A percentile compares a stretch with the other conserved stretches of the same genome.
phyloP scores from a whole-genome alignment of 2,797 vertebrate genomes.

The Enteromius radiatus region DNA sequence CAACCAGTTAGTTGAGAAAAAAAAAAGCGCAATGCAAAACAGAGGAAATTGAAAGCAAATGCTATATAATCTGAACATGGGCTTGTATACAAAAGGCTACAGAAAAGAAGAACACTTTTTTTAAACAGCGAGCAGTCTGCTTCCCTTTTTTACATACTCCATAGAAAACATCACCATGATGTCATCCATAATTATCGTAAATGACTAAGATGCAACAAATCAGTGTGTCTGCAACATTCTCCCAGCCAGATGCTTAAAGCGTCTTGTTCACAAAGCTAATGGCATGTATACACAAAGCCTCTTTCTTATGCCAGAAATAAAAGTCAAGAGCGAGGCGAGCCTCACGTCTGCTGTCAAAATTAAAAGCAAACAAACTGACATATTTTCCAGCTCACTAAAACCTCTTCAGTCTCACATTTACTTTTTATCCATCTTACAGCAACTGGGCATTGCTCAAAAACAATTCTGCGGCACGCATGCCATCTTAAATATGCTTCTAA shows the following conservation, averaged over 20 bases:
- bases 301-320: slow-evolving; percentile 30
- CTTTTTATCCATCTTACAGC: not conserved
- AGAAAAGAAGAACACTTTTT: slow-evolving; percentile 15
- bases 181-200: slow-evolving; percentile 70
- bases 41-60: slow-evolving; percentile 9
- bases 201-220: slow-evolving; percentile 65
- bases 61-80: slow-evolving; percentile 7
- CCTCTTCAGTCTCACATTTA: slow-evolving; percentile 7
- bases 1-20: not conserved
- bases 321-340: not conserved
- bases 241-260: slow-evolving; percentile 67
- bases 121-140: not conserved
- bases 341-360: slow-evolving; percentile 13
- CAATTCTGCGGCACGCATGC: not conserved
- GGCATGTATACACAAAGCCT: slow-evolving; percentile 50
- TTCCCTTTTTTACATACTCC: slow-evolving; percentile 47
- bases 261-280: slow-evolving; percentile 70
- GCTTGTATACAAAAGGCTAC: slow-evolving; percentile 20
- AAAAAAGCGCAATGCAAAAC: not conserved
- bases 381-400: slow-evolving; percentile 29
- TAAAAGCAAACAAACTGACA: slow-evolving; percentile 25
- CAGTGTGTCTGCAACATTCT: slow-evolving; percentile 59
- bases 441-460: not conserved
- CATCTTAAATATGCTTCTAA: slow-evolving; percentile 16
- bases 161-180: slow-evolving; percentile 63